Percentiles rank a stretch among this genome's conserved stretches.
phyloP scores from a whole-genome alignment of 2,888 invertebrate genomes.

The Ectemnius continuus region DNA sequence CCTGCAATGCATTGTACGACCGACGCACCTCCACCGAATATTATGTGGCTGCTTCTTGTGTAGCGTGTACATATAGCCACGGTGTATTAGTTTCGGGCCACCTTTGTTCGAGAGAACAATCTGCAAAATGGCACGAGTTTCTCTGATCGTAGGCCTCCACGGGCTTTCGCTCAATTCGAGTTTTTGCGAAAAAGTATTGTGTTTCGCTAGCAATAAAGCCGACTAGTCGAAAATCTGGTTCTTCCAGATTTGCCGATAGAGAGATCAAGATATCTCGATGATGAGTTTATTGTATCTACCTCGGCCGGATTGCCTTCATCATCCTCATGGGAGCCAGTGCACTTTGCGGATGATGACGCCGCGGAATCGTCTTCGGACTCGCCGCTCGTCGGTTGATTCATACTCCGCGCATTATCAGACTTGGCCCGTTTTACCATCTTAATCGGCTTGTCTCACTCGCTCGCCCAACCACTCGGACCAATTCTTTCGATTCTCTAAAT shows the following conservation, averaged over 20 bases:
- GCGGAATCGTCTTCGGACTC: slow-evolving; percentile 11
- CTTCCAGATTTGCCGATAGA: no score
- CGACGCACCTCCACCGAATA: slow-evolving; percentile 79
- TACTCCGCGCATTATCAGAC: background rate
- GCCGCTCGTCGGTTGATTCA: no score
- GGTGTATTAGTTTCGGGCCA: slow-evolving; percentile 78
- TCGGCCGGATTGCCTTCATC: slow-evolving; percentile 39
- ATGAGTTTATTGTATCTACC: slow-evolving; percentile 16
- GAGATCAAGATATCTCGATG: background rate
- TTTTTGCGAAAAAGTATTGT: no score
- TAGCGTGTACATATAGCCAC: slow-evolving; percentile 79
- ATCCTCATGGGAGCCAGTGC: slow-evolving; percentile 5
- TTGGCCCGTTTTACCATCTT: no score
- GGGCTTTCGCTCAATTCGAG: no score
- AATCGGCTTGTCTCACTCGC: no score
- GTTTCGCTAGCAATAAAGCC: background rate
- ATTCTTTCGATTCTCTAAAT: no score
- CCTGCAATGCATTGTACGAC: slow-evolving; percentile 76
- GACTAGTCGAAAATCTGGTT: background rate
- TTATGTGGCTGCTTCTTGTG: slow-evolving; percentile 77
- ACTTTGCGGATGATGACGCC: slow-evolving; percentile 4
- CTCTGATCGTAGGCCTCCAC: no score
- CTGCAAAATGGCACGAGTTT: slow-evolving; percentile 47
- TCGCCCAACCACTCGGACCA: no score
- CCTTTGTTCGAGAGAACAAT: slow-evolving; percentile 78